Evolutionary conservation across 2,113 vertebrate genomes (phyloP).

Genomic region (Origma solitaria): DNA sequence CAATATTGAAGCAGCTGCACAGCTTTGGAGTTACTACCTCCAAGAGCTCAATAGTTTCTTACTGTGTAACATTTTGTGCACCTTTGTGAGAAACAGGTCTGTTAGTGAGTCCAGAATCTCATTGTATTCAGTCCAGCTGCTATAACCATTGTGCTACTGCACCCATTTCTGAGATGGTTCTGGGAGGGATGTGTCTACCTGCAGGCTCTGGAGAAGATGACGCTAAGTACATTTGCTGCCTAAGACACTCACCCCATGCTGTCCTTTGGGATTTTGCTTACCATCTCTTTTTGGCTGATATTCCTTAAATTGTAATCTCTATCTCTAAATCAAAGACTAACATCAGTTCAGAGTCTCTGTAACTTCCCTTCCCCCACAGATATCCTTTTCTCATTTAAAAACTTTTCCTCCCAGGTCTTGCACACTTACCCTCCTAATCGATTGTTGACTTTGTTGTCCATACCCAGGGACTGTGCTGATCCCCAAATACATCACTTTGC

Average conservation of each 20-base stretch:
- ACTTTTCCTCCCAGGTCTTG: neutral
- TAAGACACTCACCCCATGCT: neutral
- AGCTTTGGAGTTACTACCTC: neutral
- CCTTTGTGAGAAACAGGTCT: neutral
- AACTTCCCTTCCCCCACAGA: neutral
- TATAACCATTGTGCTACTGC: neutral
- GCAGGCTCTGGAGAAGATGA: neutral
- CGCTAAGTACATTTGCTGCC: neutral
- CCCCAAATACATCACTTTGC: neutral
- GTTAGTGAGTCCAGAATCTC: neutral
- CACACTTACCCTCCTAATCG: neutral
- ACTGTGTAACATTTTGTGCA: neutral
- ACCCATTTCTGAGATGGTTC: neutral
- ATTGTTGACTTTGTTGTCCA: neutral
- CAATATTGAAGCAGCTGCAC: neutral
- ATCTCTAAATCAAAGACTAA: neutral
- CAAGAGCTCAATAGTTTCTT: neutral
- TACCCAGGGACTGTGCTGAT: neutral
- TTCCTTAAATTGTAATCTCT: neutral
- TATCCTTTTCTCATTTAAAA: neutral
- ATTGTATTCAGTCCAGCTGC: neutral
- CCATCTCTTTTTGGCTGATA: neutral
- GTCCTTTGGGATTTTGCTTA: neutral
- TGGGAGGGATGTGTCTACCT: neutral
- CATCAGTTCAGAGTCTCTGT: neutral